Evolutionary conservation across 2,797 vertebrate genomes (phyloP), one percentile per base, ranked within the genome.

Genomic region (Otus scops): DNA sequence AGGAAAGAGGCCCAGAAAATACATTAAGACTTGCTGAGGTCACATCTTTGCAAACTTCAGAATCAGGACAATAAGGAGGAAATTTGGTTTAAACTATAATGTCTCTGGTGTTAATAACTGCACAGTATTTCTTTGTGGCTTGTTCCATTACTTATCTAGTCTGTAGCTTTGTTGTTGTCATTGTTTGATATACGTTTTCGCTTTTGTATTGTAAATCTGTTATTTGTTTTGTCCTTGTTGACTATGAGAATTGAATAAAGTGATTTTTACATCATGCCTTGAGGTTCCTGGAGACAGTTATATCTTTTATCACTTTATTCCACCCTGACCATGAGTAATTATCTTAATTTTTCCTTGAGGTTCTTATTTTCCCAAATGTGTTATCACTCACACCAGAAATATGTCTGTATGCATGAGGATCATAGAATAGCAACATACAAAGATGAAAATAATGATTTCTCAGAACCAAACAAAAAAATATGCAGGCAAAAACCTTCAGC

Each of bases 171-270:
- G 47, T n/a, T 80, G 7, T 47, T 81, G 57, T 26, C 65, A 57
- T 85, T 77, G 83, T 53, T 70, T 69, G 51, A 89, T 5, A 78
- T 2, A 28, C 7, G 69, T 88, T 90, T 93, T 82, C 63, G 85
- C 43, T 85, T 86, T 74, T 71, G 53, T 95, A 50, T 32, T 82
- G 53, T n/a, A 89, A 91, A 90, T 88, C 51, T 5, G 6, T 77
- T 79, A 78, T 88, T 95, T 87, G 34, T 77, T 96, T 88, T 87
- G 80, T 74, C 74, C 59, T 93, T 82, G 67, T 57, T 82, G 88
- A 63, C 36, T 61, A 47, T 0, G 3, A 79, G n/a, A 79, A 92
- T 11, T 54, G 34, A 94, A 90, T 73, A 69, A 86, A 74, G 68
- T 36, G 59, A 76, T 88, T 94, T 86, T 85, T 89, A 43, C 60